Evolutionary conservation across 2,797 vertebrate genomes (phyloP).

Genomic region (Phrynocephalus forsythii): DNA sequence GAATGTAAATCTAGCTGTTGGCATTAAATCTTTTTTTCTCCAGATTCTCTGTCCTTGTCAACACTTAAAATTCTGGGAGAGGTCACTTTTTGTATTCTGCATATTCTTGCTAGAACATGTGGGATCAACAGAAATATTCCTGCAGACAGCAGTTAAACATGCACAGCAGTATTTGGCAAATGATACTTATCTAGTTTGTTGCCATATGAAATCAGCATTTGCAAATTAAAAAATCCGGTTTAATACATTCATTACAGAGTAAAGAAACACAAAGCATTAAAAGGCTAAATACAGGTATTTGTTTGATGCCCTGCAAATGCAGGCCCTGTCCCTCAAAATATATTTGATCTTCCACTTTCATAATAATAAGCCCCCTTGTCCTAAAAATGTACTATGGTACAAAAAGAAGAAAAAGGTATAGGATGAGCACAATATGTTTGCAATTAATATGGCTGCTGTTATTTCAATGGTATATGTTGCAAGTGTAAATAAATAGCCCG

Average conservation of each 20-base stretch:
- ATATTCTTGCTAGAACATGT: not conserved
- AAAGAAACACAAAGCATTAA: constrained; percentile 20
- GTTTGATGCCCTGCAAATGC: constrained; percentile 22
- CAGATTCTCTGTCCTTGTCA: constrained; percentile 36
- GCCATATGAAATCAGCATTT: constrained; percentile 7
- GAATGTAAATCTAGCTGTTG: constrained; percentile 40
- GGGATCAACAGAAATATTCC: constrained; percentile 32
- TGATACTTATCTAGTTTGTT: constrained; percentile 26
- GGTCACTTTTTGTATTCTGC: not conserved
- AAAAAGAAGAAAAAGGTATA: constrained; percentile 14
- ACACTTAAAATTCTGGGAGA: constrained; percentile 23
- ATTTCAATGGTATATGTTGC: no score
- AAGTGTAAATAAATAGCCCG: no score
- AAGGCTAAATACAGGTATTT: not conserved
- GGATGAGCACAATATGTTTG: not conserved
- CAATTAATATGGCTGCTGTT: no score
- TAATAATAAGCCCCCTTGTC: constrained; percentile 17
- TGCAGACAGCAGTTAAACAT: constrained; percentile 15
- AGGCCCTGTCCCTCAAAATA: not conserved
- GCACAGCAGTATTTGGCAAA: constrained; percentile 19
- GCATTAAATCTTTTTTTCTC: constrained; percentile 43
- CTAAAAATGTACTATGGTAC: constrained; percentile 7
- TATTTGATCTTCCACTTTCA: constrained; percentile 35
- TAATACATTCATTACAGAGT: constrained; percentile 22
- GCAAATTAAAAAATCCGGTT: constrained; percentile 23